Conservation (phyloP, 2,113 vertebrate genomes). For the Addax nasomaculatus region DNA sequence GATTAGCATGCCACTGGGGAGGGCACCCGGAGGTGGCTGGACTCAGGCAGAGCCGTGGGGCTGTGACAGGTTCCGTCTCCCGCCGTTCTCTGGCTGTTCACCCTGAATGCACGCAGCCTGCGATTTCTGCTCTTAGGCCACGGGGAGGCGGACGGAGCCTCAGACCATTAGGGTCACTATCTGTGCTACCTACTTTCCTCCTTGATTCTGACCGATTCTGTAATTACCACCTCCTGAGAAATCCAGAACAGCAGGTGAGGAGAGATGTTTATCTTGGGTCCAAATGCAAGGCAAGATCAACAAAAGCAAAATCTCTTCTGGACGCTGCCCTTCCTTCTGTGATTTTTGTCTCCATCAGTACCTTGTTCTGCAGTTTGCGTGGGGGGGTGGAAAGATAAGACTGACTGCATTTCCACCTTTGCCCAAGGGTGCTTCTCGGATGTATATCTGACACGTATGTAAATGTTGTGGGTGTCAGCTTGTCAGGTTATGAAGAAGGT, state of each 20-base stretch:
- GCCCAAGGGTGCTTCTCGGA: not conserved
- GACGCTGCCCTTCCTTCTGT: not conserved
- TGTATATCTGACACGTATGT: not conserved
- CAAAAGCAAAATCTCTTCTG: not conserved
- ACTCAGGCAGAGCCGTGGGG: not conserved
- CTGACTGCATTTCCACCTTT: not conserved
- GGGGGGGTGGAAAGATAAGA: not conserved
- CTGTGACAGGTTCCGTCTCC: not conserved
- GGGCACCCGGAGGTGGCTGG: not conserved
- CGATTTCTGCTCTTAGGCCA: not conserved
- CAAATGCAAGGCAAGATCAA: not conserved
- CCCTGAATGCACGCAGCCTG: accelerated
- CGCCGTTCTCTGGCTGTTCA: not conserved
- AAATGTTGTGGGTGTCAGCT: not conserved
- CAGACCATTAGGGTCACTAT: accelerated
- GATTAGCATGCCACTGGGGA: not conserved
- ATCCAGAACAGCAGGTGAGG: not conserved
- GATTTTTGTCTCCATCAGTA: not conserved
- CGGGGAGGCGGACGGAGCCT: not conserved
- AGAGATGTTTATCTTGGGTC: not conserved
- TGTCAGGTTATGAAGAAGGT: not conserved
- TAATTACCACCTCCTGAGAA: not conserved
- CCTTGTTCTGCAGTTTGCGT: not conserved
- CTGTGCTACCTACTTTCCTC: not conserved
- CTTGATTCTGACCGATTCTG: accelerated